These are phyloP conservation scores for Lycia hirtaria DNA, from an alignment of 2,888 invertebrate genomes.

Conservation along the genomic window DNA sequence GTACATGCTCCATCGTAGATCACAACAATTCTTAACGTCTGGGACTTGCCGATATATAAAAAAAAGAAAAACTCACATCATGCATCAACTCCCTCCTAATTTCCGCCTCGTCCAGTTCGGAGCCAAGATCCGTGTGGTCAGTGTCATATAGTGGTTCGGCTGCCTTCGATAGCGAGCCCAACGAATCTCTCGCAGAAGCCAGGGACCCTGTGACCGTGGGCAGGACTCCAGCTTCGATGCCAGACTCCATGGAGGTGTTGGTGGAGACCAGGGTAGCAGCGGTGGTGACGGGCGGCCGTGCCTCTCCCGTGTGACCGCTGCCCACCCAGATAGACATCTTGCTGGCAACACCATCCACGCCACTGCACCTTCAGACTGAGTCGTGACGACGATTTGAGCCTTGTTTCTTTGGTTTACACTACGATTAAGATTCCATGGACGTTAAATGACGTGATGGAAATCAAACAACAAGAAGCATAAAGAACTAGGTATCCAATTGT, in stretches of 20 bases:
- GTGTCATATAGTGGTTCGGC: slow-evolving; percentile 90
- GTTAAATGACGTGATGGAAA: no score
- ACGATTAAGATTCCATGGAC: no score
- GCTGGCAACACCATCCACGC: slow-evolving; percentile 77
- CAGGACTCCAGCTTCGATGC: slow-evolving; percentile 88
- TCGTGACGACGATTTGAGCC: no score
- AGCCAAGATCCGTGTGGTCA: slow-evolving; percentile 92
- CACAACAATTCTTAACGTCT: no score
- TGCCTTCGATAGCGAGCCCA: slow-evolving; percentile 86
- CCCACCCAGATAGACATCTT: slow-evolving; percentile 82
- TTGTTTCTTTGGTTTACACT: no score
- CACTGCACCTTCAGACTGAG: slow-evolving; percentile 46
- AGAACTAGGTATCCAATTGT: no score
- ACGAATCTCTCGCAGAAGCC: slow-evolving; percentile 82
- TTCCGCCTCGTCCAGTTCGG: slow-evolving; percentile 92
- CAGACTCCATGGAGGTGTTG: slow-evolving; percentile 87
- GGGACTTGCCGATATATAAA: no score
- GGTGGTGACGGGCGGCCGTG: slow-evolving; percentile 60
- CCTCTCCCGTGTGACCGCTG: slow-evolving; percentile 67
- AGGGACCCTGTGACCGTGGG: slow-evolving; percentile 91
- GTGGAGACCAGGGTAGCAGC: slow-evolving; percentile 75
- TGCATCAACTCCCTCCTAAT: slow-evolving; percentile 90
- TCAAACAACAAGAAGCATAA: no score
- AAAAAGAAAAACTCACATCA: slow-evolving; percentile 88
- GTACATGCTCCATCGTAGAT: no score